These are phyloP conservation scores for Rhagonycha lutea DNA, from an alignment of 2,888 invertebrate genomes.

Conservation along the genomic window DNA sequence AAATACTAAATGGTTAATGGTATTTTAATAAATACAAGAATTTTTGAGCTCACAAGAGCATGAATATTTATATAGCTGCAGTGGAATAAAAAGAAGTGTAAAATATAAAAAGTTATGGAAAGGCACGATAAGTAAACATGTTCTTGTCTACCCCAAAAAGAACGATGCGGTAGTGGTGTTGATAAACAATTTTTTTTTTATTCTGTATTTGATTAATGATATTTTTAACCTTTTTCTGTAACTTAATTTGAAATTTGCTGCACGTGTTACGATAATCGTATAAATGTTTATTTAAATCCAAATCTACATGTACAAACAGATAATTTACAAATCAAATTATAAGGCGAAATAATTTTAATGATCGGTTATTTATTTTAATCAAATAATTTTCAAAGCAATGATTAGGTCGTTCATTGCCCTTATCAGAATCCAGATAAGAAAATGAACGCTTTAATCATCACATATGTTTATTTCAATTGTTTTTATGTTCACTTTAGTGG, in stretches of 20 bases:
- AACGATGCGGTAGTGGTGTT: not conserved
- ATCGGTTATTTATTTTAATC: conserved; percentile 4
- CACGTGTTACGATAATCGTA: not conserved
- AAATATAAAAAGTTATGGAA: not conserved
- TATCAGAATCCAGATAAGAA: conserved; percentile 24
- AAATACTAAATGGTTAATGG: not conserved
- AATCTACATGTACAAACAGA: not conserved
- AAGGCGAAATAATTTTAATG: not conserved
- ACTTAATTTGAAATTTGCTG: not conserved
- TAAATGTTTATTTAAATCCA: not conserved
- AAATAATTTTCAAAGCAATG: conserved; percentile 16
- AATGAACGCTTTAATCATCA: conserved; percentile 29
- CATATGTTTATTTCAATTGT: conserved; percentile 31
- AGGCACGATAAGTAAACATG: not conserved
- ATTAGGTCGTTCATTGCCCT: conserved; percentile 25
- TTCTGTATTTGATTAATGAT: not conserved
- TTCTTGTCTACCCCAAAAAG: not conserved
- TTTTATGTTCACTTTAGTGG: conserved; percentile 25
- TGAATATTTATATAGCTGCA: not conserved
- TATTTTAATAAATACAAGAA: not conserved
- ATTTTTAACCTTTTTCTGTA: not conserved
- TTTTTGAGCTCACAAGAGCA: not conserved
- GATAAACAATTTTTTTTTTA: not conserved
- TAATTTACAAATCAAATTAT: conserved; percentile 1
- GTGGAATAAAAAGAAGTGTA: not conserved